Base-by-base conservation (phyloP, 1,140 invertebrate species). In the Pogonomyrmex californicus region DNA sequence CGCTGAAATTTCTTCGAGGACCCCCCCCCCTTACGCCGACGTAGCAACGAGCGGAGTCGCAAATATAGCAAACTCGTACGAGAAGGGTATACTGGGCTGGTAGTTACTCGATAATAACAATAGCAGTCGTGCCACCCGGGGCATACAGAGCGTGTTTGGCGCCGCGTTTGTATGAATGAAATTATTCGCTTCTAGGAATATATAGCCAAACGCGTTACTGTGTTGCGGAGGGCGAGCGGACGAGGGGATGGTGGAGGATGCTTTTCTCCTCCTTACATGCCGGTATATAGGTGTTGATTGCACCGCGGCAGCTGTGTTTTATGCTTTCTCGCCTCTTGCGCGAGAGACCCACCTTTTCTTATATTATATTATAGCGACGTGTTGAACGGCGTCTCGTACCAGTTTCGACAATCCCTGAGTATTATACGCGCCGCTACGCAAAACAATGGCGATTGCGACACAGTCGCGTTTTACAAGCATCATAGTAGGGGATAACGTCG, bases 181-280 rank as follows among this genome's bases (percentile, higher is more conserved):
- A 95, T 95, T 94, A 94, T 94, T 93, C 92, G 93, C 93, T 95
- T 94, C 94, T 93, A 91, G 93, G 93, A 94, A 93, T 92, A 93
- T 91, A 87, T 91, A 89, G 82, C 86, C 90, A 47, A 60, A 86
- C 71, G 23, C 23, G 86, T 85, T 73, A 83, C 76, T 51, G 73
- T 41, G 56, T 33, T 38, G 33, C 23, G 33, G 73, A 41, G 68
- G 60, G 10, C 44, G 65, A 63, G 41, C 41, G 75, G 62, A 41
- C 33, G 68, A 73, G 36, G 75, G 66, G 71, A 44, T 58, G 51
- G 56, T 66, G 41, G 68, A 86, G 77, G 56, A 70, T 60, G 65
- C 41, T 56, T 83, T 78, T 49, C 41, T 63, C 63, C 63, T 70
- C 70, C 76, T 70, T 33, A 47, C 62, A 36, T 70, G 60, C 85